A percentile compares a stretch with the other conserved stretches of the same genome.
Evolutionary conservation across 2,888 invertebrate genomes (phyloP).

Genomic region (Sipha maydis): DNA sequence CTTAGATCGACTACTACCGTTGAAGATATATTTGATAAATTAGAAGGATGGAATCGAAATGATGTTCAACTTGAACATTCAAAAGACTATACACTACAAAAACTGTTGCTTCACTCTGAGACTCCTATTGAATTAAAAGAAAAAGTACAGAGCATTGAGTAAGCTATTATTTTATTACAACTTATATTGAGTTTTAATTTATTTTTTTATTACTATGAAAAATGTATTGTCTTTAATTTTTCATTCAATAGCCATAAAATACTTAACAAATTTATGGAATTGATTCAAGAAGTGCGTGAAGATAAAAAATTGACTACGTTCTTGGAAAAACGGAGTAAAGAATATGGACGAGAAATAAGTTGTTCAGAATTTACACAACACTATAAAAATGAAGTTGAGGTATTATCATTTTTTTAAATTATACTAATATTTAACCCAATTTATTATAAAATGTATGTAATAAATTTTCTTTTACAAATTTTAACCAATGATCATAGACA

Average conservation of each 20-base stretch:
- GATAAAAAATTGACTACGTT: constrained; percentile 51
- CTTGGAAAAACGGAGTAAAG: constrained; percentile 45
- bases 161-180: background rate
- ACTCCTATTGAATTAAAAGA: constrained; percentile 46
- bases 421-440: too few relatives aligned
- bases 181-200: too few relatives aligned
- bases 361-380: constrained; percentile 24
- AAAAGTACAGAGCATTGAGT: constrained; percentile 39
- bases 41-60: constrained; percentile 44
- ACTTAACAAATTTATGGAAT: constrained; percentile 39
- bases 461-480: too few relatives aligned
- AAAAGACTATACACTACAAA: constrained; percentile 30
- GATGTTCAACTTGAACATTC: constrained; percentile 38
- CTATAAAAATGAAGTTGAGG: constrained; percentile 48
- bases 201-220: background rate
- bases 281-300: constrained; percentile 52
- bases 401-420: background rate
- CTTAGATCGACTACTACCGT: constrained; percentile 39
- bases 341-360: constrained; percentile 37
- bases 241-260: constrained; percentile 15
- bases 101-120: constrained; percentile 41
- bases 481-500: too few relatives aligned
- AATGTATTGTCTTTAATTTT: background rate
- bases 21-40: constrained; percentile 47
- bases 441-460: too few relatives aligned